A percentile compares a stretch with the other conserved stretches of the same genome.
These are phyloP conservation scores for Clepsis dumicolana DNA, from an alignment of 2,888 invertebrate genomes.

Conservation along the genomic window DNA sequence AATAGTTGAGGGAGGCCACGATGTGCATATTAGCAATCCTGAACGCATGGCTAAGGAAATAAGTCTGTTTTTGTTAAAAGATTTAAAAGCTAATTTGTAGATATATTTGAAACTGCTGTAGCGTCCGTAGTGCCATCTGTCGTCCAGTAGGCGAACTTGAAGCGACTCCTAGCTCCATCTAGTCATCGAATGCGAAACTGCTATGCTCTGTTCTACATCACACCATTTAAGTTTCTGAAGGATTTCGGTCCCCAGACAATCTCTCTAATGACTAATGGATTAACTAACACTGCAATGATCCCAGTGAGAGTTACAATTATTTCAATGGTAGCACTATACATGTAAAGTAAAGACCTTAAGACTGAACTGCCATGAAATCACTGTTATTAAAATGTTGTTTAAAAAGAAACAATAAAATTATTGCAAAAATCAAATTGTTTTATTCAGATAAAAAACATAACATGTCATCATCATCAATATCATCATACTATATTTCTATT, in stretches of 20 bases:
- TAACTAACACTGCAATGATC: too few relatives aligned
- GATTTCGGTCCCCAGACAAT: too few relatives aligned
- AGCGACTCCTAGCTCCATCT: too few relatives aligned
- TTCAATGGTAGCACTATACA: not conserved
- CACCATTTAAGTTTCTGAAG: too few relatives aligned
- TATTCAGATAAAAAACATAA: not conserved
- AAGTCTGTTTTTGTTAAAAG: conserved; percentile 59
- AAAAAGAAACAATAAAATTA: not conserved
- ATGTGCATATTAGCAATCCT: conserved; percentile 86
- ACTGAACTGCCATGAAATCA: not conserved
- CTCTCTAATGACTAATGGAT: too few relatives aligned
- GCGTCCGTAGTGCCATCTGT: too few relatives aligned
- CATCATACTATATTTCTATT: not conserved
- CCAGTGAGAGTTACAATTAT: too few relatives aligned
- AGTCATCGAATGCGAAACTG: too few relatives aligned
- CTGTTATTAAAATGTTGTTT: not conserved
- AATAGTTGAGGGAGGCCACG: conserved; percentile 85
- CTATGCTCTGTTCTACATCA: too few relatives aligned
- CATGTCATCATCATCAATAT: too few relatives aligned
- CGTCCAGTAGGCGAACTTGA: too few relatives aligned
- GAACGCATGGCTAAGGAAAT: conserved; percentile 79
- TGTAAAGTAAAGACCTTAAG: not conserved
- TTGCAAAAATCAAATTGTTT: not conserved
- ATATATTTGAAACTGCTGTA: not conserved
- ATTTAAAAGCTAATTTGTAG: conserved; percentile 45